Evolutionary conservation across 2,888 invertebrate species (phyloP), one percentile per base, ranked within the genome.

Genomic region (Tenthredo mesomela): DNA sequence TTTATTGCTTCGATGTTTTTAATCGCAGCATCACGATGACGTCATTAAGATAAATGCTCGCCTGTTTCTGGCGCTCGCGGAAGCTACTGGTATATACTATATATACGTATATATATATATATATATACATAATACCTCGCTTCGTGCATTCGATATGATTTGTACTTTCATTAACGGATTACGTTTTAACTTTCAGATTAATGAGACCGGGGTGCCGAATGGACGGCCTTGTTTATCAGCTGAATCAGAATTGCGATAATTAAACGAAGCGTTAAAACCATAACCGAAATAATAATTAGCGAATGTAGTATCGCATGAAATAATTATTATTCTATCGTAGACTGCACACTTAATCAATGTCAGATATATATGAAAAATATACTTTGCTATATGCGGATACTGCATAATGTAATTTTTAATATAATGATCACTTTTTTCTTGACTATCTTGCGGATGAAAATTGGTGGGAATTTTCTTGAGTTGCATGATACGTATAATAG

Each of bases 21-120:
- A 83, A 85, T 85, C 84, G 84, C 84, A 67, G 84, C 82, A 86
- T 88, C 87, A 86, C 87, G 85, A 84, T 87, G 86, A 88, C 88
- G 89, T 87, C 86, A 87, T 87, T 73, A 82, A 87, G 88, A 88
- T 85, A 87, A 87, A 89, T 86, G 88, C 61, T 67, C 47, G 43
- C 78, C 78, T 65, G 77, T 43, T 67, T 37, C 50, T 80, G 40
- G 33, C 77, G 77, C 73, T 43, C 18, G 10, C 7, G 7, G 40
- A 18, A 12, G 40, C 40, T 21, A 73, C 43, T 9, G 7, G 21
- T 43, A 43, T 71, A 71, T 40, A 43, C 37, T 71, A 71, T 21
- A 21, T 43, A 43, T 12, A 1, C 12, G 43, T 25, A 43, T 43
- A 43, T 12, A 1, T 25, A 73, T 25, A 43, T 43, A 12, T 25